Evolutionary conservation across 53 echinoderm and acorn worm species (phyloP).

Genomic region (Echinarachnius parma): DNA sequence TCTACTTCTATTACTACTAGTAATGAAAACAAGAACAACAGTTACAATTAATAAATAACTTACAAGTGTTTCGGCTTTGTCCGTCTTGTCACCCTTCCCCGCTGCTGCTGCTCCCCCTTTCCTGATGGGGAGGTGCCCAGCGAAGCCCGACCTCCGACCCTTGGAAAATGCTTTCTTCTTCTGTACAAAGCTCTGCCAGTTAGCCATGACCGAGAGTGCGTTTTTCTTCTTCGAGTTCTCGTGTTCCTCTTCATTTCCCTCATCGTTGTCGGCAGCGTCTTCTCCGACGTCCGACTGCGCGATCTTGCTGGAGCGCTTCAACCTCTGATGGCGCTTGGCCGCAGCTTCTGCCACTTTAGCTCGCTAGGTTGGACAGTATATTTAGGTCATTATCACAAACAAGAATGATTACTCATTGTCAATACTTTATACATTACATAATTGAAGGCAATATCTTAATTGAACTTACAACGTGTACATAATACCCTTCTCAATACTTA

Average conservation of each 20-base stretch:
- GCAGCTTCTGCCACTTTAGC: not conserved
- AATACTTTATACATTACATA: too few relatives aligned
- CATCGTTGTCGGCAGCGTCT: not conserved
- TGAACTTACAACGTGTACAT: too few relatives aligned
- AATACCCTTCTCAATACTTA: too few relatives aligned
- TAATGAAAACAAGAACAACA: not conserved
- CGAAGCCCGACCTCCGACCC: constrained; percentile 26
- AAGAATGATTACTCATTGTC: too few relatives aligned
- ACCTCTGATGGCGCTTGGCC: constrained; percentile 3
- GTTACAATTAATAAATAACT: not conserved
- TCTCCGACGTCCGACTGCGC: not conserved
- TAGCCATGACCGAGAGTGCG: constrained; percentile 14
- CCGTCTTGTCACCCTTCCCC: not conserved
- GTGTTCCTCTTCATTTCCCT: not conserved
- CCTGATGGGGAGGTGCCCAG: constrained; percentile 41
- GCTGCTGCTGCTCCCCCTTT: constrained; percentile 8
- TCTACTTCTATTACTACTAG: not conserved
- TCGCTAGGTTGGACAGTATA: constrained; percentile 6
- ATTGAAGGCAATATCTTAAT: too few relatives aligned
- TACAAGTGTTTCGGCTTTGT: too few relatives aligned
- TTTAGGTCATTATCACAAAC: too few relatives aligned
- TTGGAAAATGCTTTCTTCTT: constrained; percentile 21
- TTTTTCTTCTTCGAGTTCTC: not conserved
- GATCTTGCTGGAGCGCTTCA: not conserved
- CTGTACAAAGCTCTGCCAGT: constrained; percentile 28